Evolutionary conservation across 2,888 invertebrate species (phyloP).

Genomic region (Mesochorus sp.): DNA sequence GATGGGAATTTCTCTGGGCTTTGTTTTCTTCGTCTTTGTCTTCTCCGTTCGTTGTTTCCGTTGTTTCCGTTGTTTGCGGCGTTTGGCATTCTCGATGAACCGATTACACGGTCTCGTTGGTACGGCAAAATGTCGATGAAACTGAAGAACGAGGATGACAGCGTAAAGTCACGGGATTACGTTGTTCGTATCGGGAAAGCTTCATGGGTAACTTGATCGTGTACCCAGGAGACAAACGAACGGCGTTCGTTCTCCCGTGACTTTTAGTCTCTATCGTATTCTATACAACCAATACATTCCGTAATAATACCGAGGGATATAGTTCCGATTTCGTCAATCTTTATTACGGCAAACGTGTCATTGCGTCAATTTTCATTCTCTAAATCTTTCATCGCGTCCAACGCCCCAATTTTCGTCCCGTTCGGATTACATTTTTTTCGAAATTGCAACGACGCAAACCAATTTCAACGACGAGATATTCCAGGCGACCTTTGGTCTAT

Average conservation of each 20-base stretch:
- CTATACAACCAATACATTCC: not conserved
- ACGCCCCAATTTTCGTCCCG: too few relatives aligned
- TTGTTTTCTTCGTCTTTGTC: slow-evolving; percentile 18
- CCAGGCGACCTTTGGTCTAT: slow-evolving; percentile 37
- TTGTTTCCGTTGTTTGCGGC: slow-evolving; percentile 26
- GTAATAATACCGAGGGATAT: not conserved
- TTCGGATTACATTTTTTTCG: too few relatives aligned
- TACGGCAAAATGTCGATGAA: slow-evolving; percentile 37
- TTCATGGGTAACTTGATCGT: slow-evolving; percentile 36
- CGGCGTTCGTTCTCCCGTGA: not conserved
- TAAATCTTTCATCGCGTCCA: not conserved
- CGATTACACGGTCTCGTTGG: slow-evolving; percentile 19
- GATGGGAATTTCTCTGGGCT: not conserved
- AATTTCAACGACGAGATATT: slow-evolving; percentile 10
- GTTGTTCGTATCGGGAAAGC: not conserved
- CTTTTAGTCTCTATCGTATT: not conserved
- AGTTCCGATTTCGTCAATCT: not conserved
- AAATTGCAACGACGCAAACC: not conserved
- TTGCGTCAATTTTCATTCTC: not conserved
- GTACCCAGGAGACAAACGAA: slow-evolving; percentile 39
- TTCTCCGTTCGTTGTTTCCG: too few relatives aligned
- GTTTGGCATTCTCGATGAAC: slow-evolving; percentile 24
- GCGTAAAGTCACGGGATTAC: slow-evolving; percentile 23
- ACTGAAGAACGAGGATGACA: slow-evolving; percentile 39
- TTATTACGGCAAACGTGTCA: too few relatives aligned